phyloP scores from a whole-genome alignment of 2,797 vertebrate species.

The Cygnus olor region DNA sequence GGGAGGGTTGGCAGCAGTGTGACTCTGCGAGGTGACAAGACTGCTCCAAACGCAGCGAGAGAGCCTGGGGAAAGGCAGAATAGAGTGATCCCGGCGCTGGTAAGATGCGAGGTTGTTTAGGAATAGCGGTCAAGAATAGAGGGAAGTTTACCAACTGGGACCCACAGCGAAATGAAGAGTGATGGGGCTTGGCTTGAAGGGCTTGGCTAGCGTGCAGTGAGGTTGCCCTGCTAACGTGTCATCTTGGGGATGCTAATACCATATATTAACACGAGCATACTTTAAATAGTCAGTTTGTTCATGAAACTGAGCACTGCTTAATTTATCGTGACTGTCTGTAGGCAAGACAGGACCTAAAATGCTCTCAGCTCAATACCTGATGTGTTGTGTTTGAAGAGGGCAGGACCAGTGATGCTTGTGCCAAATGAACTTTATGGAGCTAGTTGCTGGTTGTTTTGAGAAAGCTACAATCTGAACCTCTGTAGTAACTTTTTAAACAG shows the following conservation, averaged over 20 bases:
- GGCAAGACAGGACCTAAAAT: background rate
- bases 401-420: background rate
- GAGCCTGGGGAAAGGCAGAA: background rate
- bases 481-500: background rate
- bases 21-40: background rate
- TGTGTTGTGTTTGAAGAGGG: background rate
- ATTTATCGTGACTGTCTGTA: background rate
- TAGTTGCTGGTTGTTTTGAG: background rate
- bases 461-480: background rate
- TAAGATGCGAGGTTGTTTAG: background rate
- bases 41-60: background rate
- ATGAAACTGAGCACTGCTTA: background rate
- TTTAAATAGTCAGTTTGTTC: background rate
- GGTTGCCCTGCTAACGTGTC: background rate
- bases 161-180: background rate
- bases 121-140: background rate
- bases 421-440: background rate
- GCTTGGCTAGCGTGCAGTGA: accelerated
- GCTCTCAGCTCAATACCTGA: background rate
- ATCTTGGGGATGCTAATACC: background rate
- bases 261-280: accelerated
- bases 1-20: background rate
- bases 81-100: background rate
- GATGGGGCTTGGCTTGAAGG: accelerated
- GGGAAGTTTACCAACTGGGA: background rate